Evolutionary conservation across 2,797 vertebrate species (phyloP).

Genomic region (Protonibea diacanthus): DNA sequence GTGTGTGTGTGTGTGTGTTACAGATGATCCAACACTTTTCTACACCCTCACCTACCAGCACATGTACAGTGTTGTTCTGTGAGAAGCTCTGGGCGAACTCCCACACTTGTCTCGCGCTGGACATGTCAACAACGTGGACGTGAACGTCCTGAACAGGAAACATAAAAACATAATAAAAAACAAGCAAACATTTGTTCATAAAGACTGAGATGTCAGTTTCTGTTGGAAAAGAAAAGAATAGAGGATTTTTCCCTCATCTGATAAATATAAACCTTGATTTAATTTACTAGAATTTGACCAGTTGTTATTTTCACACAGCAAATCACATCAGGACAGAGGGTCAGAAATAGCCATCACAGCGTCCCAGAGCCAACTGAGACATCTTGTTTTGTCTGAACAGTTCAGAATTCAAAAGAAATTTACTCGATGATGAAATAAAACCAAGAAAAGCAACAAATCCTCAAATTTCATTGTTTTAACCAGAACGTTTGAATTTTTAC

Average conservation of each 20-base stretch:
- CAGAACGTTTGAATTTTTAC: too few species aligned
- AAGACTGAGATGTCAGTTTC: too few species aligned
- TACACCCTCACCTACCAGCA: conserved; percentile 82
- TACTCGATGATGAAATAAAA: too few species aligned
- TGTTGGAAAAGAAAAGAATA: too few species aligned
- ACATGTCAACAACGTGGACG: conserved; percentile 89
- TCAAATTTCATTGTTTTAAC: too few species aligned
- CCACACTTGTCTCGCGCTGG: conserved; percentile 87
- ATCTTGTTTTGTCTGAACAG: too few species aligned
- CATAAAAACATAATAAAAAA: not conserved
- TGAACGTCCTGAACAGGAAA: conserved; percentile 83
- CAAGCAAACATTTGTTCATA: not conserved
- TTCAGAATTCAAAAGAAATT: too few species aligned
- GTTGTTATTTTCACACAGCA: not conserved
- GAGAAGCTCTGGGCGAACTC: conserved; percentile 88
- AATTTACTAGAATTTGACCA: not conserved
- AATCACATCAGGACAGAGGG: not conserved
- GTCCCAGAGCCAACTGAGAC: too few species aligned
- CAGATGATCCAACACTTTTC: not conserved
- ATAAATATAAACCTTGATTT: too few species aligned
- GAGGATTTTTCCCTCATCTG: too few species aligned
- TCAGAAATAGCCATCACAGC: too few species aligned
- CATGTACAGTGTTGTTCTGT: conserved; percentile 82
- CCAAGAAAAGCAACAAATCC: too few species aligned
- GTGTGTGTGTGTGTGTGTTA: not conserved